A percentile compares a stretch with the other conserved stretches of the same genome.
Evolutionary conservation across 64 coral and sea anemone genomes (phyloP).

Genomic region (Montipora efflorescens): DNA sequence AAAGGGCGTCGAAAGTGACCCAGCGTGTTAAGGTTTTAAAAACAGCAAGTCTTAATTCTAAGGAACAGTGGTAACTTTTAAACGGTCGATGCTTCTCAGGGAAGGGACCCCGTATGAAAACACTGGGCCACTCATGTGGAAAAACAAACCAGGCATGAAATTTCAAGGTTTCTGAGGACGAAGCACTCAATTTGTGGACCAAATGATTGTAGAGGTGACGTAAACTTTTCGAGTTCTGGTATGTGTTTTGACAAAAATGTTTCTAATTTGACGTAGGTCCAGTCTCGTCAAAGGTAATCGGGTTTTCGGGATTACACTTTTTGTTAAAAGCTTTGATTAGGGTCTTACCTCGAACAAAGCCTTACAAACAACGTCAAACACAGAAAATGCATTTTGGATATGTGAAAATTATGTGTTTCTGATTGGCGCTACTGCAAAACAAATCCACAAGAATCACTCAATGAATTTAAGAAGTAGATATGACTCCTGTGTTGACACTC

Average conservation of each 20-base stretch:
- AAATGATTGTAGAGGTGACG: background rate
- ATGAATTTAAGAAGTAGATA: background rate
- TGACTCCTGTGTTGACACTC: background rate
- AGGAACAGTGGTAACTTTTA: background rate
- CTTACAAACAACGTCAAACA: conserved; percentile 29
- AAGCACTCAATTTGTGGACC: background rate
- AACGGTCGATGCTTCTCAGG: background rate
- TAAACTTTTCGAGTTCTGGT: background rate
- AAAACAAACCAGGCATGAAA: background rate
- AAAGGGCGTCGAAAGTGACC: background rate
- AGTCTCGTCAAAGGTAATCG: background rate
- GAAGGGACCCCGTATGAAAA: background rate
- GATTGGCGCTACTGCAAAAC: background rate
- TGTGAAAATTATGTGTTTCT: background rate
- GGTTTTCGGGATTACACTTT: background rate
- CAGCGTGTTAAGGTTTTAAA: background rate
- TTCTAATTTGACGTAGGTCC: background rate
- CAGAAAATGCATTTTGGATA: background rate
- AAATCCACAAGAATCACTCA: background rate
- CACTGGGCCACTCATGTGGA: background rate
- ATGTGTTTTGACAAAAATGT: background rate
- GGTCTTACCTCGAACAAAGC: conserved; percentile 20
- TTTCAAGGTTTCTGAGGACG: background rate
- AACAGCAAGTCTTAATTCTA: background rate
- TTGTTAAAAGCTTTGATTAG: conserved; percentile 23